These are phyloP conservation scores for Spilogale gracilis DNA, from an alignment of 2,113 vertebrate genomes.

Conservation along the genomic window DNA sequence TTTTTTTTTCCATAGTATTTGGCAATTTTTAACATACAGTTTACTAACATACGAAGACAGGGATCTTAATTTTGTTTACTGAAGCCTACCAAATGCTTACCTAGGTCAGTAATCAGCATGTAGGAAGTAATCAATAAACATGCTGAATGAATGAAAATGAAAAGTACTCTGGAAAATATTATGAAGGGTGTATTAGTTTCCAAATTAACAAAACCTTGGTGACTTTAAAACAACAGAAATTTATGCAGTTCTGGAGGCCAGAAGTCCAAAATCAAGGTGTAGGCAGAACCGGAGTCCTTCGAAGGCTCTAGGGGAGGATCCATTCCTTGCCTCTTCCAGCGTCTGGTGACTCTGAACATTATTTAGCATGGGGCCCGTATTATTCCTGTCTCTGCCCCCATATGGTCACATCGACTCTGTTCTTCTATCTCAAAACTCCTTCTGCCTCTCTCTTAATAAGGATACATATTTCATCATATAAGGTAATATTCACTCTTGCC, in stretches of 20 bases:
- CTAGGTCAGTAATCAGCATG: neutral
- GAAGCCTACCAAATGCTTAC: neutral
- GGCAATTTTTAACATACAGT: neutral
- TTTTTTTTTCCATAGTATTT: neutral
- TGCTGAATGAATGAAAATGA: neutral
- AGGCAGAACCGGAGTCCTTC: neutral
- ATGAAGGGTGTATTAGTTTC: neutral
- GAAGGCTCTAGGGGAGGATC: neutral
- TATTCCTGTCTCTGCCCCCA: neutral
- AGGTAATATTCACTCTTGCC: neutral
- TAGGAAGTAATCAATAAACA: neutral
- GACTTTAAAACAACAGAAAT: neutral
- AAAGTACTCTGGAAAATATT: neutral
- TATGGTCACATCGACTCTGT: neutral
- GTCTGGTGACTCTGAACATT: neutral
- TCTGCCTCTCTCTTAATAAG: neutral
- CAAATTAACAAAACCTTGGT: neutral
- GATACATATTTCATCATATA: neutral
- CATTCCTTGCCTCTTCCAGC: no score
- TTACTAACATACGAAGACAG: neutral
- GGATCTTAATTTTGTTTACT: conserved; percentile 32
- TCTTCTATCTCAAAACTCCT: neutral
- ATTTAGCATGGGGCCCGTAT: neutral
- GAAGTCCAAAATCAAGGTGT: neutral
- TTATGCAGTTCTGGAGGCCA: neutral